Evolutionary conservation across 2,888 invertebrate genomes (phyloP), one percentile per base, ranked within the genome.

Genomic region (Drosophila diplacantha): DNA sequence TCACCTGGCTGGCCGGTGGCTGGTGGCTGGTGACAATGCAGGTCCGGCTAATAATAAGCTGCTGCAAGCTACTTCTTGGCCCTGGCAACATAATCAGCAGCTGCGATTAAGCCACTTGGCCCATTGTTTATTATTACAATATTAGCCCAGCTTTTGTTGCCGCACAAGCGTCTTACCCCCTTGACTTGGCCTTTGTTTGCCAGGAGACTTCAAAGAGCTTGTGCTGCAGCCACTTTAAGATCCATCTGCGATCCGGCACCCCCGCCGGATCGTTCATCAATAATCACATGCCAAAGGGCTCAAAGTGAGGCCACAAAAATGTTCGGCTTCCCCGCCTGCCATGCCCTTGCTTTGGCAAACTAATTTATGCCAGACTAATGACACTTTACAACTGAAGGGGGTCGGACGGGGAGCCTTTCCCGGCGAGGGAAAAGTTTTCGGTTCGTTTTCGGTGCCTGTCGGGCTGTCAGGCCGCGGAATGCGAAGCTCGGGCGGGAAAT

Each of bases 121-220:
- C 81, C 81, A 75, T 84, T 81, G 80, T 81, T 81, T 77, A 73
- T 84, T 81, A 80, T 84, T 81, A 81, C 84, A 84, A 81, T 81
- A 81, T 81, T 81, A 84, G 83, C 80, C 52, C 55, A 73, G 84
- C 84, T 82, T 82, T 80, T 82, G 70, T 82, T 73, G 71, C 69
- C 69, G 60, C 41, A 43, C 37, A 64, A 53, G 54, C 61, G 53
- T 62, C 43, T 64, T 58, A 49, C 16, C 61, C 49, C 49, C 69
- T 61, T 53, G 61, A 52, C 69, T 68, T 16, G 49, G 50, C 70
- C 70, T 56, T 70, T 68, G 70, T 70, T 70, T 64, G 64, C 34
- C 34, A 49, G 34, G 55, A 83, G 55, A 83, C 81, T 81, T 77
- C 77, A 83, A 77, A 83, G 16, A 83, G 16, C 24, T 34, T 38